Evolutionary conservation across 2,113 vertebrate genomes (phyloP), one percentile per base, ranked within the genome.

Genomic region (Labrus mixtus): DNA sequence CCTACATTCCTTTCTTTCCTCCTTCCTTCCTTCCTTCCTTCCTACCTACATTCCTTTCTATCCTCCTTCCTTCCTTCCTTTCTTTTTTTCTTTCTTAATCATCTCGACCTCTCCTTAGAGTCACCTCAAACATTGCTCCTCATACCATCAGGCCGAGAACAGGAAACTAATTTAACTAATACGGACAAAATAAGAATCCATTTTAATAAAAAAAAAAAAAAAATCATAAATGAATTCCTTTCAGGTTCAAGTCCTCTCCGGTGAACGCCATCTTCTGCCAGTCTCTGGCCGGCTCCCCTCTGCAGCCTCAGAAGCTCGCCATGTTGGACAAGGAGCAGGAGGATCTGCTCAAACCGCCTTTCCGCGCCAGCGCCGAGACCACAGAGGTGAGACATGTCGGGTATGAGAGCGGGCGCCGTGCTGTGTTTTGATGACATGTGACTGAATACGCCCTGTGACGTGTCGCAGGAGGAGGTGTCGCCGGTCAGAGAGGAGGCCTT

Each of bases 201-300:
- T n/a, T n/a, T n/a, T n/a, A n/a, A n/a, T n/a, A n/a, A n/a, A n/a
- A n/a, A n/a, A n/a, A n/a, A n/a, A n/a, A 37, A 37, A 37, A 37
- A 37, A 8, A 37, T 8, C 36, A 37, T 6, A 37, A 37, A 37
- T 37, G 36, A 37, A 41, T 41, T 41, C 8, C 39, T 10, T 33
- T 11, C 63, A 96, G 95, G 89, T 99, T 98, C 87, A 96, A 95
- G 93, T 94, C 96, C 0, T 99, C 97, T 43, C 97, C 98, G 0
- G 97, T 99, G 79, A 98, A 99, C 58, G 96, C 96, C 93, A 99
- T 99, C 89, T 97, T 97, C 90, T 99, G 98, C 94, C 97, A 98
- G 64, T 96, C 98, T 54, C 85, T 99, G 85, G 92, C 95, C 8
- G 97, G 96, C 74, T 98, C 98, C 10, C 98, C 98, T 10, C 92